Percentiles rank a stretch among this genome's conserved stretches.
Evolutionary conservation across 2,888 invertebrate species (phyloP).

Genomic region (Volucella inflata): DNA sequence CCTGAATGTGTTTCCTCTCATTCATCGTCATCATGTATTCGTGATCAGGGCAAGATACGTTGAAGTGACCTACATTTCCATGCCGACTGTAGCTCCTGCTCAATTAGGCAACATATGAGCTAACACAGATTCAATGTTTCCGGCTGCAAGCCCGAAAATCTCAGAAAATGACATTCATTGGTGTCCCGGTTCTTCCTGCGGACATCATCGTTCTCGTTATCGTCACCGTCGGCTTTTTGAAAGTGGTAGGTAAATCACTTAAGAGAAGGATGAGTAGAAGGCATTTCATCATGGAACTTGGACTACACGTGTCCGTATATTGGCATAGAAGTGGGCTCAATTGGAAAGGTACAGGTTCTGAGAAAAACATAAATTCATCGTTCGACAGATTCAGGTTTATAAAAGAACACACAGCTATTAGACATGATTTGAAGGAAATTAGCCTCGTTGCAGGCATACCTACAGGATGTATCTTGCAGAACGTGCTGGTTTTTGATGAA

Average conservation of each 20-base stretch:
- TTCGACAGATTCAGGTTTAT: too few species aligned
- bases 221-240: background rate
- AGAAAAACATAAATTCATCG: background rate
- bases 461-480: too few species aligned
- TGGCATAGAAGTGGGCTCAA: constrained; percentile 2
- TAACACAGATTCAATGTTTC: constrained; percentile 17
- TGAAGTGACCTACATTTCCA: constrained; percentile 15
- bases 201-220: background rate
- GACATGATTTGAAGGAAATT: background rate
- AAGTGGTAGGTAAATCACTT: constrained; percentile 16
- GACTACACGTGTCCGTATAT: background rate
- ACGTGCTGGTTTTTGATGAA: too few species aligned
- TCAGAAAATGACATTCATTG: background rate
- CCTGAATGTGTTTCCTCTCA: constrained; percentile 2
- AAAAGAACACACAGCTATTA: too few species aligned
- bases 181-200: constrained; percentile 7
- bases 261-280: background rate
- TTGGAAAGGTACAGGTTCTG: background rate
- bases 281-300: constrained; percentile 18
- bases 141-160: constrained; percentile 7
- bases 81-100: background rate
- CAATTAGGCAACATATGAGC: constrained; percentile 27
- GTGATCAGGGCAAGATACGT: background rate
- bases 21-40: background rate
- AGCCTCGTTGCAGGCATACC: background rate